phyloP scores from a whole-genome alignment of 2,888 invertebrate genomes.

The Dicycla oo region DNA sequence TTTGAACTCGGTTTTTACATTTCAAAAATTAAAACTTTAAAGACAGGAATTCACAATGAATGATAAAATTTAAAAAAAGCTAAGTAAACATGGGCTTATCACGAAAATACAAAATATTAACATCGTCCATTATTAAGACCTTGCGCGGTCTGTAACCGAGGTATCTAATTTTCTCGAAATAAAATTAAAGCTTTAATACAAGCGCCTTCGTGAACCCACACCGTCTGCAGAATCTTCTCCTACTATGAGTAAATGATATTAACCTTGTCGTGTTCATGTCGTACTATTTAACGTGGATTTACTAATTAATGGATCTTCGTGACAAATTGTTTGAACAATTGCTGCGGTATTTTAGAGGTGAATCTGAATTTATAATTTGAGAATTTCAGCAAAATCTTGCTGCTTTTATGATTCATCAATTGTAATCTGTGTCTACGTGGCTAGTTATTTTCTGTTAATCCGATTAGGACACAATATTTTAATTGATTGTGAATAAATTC shows the following conservation, averaged over 20 bases:
- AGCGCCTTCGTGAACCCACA: conserved; percentile 30
- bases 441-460: neutral
- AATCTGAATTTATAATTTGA: neutral
- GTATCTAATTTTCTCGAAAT: conserved; percentile 62
- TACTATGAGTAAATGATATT: conserved; percentile 59
- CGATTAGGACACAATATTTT: too few species aligned
- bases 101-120: neutral
- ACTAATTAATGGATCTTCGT: conserved; percentile 21
- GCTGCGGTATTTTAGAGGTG: neutral
- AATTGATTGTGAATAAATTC: conserved; percentile 5
- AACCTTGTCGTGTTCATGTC: conserved; percentile 27
- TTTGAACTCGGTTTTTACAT: too few species aligned
- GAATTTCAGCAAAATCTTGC: neutral
- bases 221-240: conserved; percentile 41
- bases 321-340: conserved; percentile 20
- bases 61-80: neutral
- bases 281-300: conserved; percentile 2
- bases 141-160: conserved; percentile 33
- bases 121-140: conserved; percentile 45
- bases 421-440: neutral
- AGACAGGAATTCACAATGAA: neutral
- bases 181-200: conserved; percentile 46
- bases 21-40: too few species aligned
- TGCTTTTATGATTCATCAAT: neutral
- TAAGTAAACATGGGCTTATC: neutral